phyloP scores from a whole-genome alignment of 2,113 vertebrate species.

The Ibidorhyncha struthersii region DNA sequence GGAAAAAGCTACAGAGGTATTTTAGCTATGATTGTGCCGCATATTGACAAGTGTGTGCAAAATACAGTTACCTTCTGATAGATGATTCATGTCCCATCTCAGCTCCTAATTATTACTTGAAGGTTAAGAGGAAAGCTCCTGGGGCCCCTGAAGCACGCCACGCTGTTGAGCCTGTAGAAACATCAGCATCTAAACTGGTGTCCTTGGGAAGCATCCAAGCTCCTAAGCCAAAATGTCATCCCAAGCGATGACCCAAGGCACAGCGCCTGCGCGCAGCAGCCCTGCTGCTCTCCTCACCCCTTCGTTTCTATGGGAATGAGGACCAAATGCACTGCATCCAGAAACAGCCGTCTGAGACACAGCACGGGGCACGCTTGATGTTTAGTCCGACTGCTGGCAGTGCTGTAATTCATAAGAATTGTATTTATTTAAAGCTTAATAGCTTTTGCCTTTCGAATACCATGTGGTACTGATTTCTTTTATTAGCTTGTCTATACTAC shows the following conservation, averaged over 20 bases:
- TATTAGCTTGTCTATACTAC: neutral
- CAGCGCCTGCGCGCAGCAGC: neutral
- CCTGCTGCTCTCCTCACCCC: neutral
- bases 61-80: conserved; percentile 19
- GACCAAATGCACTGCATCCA: fast-evolving
- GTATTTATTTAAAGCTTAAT: neutral
- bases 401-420: neutral
- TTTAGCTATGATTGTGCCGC: neutral
- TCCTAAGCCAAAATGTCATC: neutral
- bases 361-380: neutral
- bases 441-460: neutral
- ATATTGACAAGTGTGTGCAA: conserved; percentile 31
- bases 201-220: neutral
- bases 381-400: neutral
- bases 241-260: neutral
- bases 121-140: conserved; percentile 36
- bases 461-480: neutral
- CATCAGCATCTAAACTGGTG: neutral
- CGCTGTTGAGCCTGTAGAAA: neutral
- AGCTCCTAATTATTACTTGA: neutral
- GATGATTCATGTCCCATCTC: neutral
- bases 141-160: neutral
- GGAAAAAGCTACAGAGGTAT: neutral
- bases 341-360: neutral
- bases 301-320: neutral